Evolutionary conservation across 2,888 invertebrate species (phyloP).

Genomic region (Agrilus biguttatus): DNA sequence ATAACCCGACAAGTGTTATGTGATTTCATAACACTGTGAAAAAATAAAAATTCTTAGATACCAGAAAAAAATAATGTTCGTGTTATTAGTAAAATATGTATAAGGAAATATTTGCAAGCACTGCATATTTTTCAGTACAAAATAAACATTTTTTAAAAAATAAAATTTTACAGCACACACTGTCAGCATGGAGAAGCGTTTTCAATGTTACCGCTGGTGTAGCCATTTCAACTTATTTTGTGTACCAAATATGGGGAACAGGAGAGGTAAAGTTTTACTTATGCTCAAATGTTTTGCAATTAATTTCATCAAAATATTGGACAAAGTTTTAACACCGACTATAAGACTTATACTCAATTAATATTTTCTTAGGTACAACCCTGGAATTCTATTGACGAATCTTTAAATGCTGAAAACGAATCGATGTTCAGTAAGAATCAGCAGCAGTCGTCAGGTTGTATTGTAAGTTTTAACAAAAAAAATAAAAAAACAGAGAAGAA

Average conservation of each 20-base stretch:
- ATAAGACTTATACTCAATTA: not conserved
- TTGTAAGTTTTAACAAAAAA: too few species aligned
- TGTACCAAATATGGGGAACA: conserved; percentile 53
- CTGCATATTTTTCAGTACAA: too few species aligned
- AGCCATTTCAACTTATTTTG: conserved; percentile 43
- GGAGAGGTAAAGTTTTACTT: conserved; percentile 35
- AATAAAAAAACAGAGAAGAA: too few species aligned
- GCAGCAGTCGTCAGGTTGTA: not conserved
- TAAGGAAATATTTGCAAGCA: too few species aligned
- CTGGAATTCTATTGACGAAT: conserved; percentile 35
- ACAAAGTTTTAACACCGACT: too few species aligned
- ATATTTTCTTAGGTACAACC: conserved; percentile 26
- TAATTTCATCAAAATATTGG: too few species aligned
- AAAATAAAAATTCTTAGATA: too few species aligned
- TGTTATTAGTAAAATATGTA: too few species aligned
- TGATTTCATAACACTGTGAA: too few species aligned
- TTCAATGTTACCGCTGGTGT: conserved; percentile 47
- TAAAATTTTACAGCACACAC: conserved; percentile 19
- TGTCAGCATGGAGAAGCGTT: conserved; percentile 48
- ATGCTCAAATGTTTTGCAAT: not conserved
- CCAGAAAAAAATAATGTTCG: too few species aligned
- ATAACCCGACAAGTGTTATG: too few species aligned
- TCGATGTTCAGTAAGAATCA: conserved; percentile 13
- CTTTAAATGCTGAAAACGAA: conserved; percentile 18
- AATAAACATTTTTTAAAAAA: too few species aligned